Base-by-base conservation (phyloP, 2,888 invertebrate genomes). In the Orthosia cruda region DNA sequence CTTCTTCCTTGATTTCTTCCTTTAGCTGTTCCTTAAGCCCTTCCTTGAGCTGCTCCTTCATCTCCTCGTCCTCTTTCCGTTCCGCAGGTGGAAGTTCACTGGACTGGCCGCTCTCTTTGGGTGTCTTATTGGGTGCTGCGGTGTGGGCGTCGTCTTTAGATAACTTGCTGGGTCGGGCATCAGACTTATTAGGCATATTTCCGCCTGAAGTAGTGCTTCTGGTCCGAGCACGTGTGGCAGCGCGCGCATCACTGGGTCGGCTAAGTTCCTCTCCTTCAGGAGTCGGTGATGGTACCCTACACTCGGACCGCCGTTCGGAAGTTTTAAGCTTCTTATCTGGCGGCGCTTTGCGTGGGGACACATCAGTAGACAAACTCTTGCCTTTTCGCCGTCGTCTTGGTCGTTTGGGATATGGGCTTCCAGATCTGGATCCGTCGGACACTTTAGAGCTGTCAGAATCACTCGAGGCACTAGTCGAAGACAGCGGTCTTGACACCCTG, bases 261-360 rank as follows among this genome's bases (percentile, higher is more conserved):
- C 94, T 88, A 96, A 97, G 95, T 98, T 98, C 98, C 97, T 98
- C 97, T 98, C 98, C 97, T 97, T 98, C 97, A 98, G 96, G 93
- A 98, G 97, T 92, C 97, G 97, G 97, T 97, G 98, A 97, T 97
- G 97, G 97, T 97, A 97, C 97, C 97, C 97, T 97, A 95, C 97
- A 97, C 97, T 97, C 97, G 97, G 97, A 97, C 97, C 97, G 97
- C 97, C 97, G 97, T 97, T 98, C 98, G 98, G 98, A 98, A 98
- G 98, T 98, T 98, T 98, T 98, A 97, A 98, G 98, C 98, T 98
- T 98, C 98, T 98, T 98, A 96, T 98, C 98, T 94, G 98, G 97
- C 97, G 97, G 97, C 97, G 97, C 97, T 97, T 97, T 97, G 94
- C 97, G 97, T 84, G 94, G 93, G 92, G 94, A 92, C 81, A 91